Percentiles rank a stretch among this genome's conserved stretches.
Evolutionary conservation across 2,113 vertebrate species (phyloP).

Genomic region (Microtus richardsoni): DNA sequence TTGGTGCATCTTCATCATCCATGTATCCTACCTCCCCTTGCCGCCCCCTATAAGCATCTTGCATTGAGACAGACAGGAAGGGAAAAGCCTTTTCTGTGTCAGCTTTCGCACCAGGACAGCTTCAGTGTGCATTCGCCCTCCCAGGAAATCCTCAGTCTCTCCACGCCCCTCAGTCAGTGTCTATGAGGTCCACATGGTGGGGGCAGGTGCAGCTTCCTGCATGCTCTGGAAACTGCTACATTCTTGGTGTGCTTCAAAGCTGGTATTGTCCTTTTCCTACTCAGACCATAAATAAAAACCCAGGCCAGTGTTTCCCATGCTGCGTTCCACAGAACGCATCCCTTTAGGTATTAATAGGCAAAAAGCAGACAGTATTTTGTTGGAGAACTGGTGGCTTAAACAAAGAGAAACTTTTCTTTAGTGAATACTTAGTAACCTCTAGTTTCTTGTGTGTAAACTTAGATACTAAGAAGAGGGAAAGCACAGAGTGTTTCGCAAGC

Average conservation of each 20-base stretch:
- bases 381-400: neutral
- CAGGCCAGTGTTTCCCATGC: neutral
- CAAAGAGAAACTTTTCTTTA: neutral
- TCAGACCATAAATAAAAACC: neutral
- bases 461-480: neutral
- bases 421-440: neutral
- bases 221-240: neutral
- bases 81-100: neutral
- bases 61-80: neutral
- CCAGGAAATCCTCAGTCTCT: neutral
- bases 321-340: neutral
- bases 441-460: neutral
- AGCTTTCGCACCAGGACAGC: neutral
- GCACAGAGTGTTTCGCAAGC: neutral
- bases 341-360: neutral
- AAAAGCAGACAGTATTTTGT: neutral
- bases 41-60: neutral
- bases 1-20: neutral
- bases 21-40: neutral
- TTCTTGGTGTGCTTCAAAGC: neutral
- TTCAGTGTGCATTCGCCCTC: neutral
- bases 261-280: neutral
- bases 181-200: neutral
- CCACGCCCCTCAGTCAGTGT: neutral
- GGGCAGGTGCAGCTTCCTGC: neutral